These are phyloP conservation scores for Drosophila miranda DNA, from an alignment of 1,140 invertebrate genomes.

Conservation along the genomic window DNA sequence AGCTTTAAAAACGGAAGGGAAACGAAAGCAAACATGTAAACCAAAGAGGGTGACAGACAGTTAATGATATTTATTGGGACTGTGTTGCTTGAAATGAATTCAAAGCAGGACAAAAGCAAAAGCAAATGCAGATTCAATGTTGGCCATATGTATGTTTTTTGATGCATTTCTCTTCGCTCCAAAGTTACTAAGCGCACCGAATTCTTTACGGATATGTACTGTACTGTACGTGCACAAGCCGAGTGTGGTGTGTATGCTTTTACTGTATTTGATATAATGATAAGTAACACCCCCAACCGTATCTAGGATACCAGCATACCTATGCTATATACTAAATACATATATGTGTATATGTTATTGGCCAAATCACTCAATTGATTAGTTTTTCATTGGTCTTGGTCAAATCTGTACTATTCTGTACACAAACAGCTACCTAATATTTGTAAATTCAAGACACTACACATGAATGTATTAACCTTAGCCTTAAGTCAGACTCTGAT, in stretches of 20 bases:
- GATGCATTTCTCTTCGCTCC: constrained; percentile 55
- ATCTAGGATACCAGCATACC: constrained; percentile 40
- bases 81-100: too few relatives aligned
- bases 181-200: constrained; percentile 54
- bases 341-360: constrained; percentile 49
- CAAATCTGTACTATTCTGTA: constrained; percentile 44
- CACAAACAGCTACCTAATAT: constrained; percentile 21
- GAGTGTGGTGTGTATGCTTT: constrained; percentile 52
- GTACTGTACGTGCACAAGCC: constrained; percentile 21
- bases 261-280: constrained; percentile 58
- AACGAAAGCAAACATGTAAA: constrained; percentile 45
- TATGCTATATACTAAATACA: neutral
- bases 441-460: constrained; percentile 25
- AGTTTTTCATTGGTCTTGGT: constrained; percentile 56
- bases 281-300: constrained; percentile 54
- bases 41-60: constrained; percentile 59
- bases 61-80: constrained; percentile 43
- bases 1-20: constrained; percentile 60
- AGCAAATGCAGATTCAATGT: neutral
- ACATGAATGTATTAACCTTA: constrained; percentile 37
- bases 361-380: constrained; percentile 53
- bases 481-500: constrained; percentile 22
- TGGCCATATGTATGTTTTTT: constrained; percentile 39
- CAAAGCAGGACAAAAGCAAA: constrained; percentile 5
- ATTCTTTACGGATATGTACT: constrained; percentile 2